Conservation (phyloP, 2,888 invertebrate genomes). For the Cryptocephalus moraei region DNA sequence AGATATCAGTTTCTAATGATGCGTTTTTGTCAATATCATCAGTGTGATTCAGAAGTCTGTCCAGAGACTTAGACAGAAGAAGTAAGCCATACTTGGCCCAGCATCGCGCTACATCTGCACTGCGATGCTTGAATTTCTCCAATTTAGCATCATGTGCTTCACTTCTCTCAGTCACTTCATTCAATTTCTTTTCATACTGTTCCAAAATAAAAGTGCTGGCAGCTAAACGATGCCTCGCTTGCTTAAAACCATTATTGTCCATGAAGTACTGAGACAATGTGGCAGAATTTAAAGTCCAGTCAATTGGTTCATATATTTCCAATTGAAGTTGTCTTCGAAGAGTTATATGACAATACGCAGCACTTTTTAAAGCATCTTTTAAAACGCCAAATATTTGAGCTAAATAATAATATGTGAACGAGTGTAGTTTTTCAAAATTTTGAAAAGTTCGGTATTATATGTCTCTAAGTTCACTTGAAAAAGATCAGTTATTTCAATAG, state of each 20-base stretch:
- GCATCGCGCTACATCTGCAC: conserved; percentile 80
- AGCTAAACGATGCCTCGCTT: conserved; percentile 76
- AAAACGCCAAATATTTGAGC: conserved; percentile 75
- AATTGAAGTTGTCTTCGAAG: conserved; percentile 69
- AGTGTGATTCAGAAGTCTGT: conserved; percentile 55
- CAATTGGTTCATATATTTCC: conserved; percentile 68
- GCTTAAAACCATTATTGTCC: conserved; percentile 62
- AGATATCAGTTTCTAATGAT: conserved; percentile 40
- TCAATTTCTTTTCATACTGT: conserved; percentile 50
- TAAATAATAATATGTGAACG: conserved; percentile 76
- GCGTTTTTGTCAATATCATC: conserved; percentile 34
- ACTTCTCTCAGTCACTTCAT: conserved; percentile 31
- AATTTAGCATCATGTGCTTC: conserved; percentile 46
- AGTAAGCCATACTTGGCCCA: conserved; percentile 87
- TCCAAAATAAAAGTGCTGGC: conserved; percentile 64
- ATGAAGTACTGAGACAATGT: conserved; percentile 86
- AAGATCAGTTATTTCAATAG: conserved; percentile 49
- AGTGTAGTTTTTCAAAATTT: conserved; percentile 66
- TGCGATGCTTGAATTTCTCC: conserved; percentile 66
- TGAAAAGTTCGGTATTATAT: conserved; percentile 39
- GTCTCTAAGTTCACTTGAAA: conserved; percentile 43
- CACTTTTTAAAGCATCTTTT: conserved; percentile 66
- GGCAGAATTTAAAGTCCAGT: conserved; percentile 86
- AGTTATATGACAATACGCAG: conserved; percentile 78
- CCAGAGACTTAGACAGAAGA: conserved; percentile 62